A percentile compares a stretch with the other conserved stretches of the same genome.
These are phyloP conservation scores for Aulostomus chinensis DNA, from an alignment of 2,797 vertebrate species.

Conservation along the genomic window DNA sequence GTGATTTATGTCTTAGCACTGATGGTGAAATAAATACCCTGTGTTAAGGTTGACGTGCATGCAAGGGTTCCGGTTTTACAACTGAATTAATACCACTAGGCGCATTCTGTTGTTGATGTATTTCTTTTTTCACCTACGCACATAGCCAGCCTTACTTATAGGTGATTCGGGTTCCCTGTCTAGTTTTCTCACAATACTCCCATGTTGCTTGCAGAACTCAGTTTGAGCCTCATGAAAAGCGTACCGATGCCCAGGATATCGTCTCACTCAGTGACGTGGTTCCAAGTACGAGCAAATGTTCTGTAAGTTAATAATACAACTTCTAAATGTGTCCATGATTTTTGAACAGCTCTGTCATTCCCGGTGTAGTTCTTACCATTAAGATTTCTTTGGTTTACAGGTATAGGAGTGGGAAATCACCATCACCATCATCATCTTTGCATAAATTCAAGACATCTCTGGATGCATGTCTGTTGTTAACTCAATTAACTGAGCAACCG, in stretches of 20 bases:
- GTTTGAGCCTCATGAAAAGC: constrained; percentile 49
- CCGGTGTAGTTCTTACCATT: constrained; percentile 69
- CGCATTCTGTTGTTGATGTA: no score
- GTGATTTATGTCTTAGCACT: no score
- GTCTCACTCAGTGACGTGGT: constrained; percentile 72
- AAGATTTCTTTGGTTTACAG: constrained; percentile 75
- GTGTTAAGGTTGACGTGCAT: no score
- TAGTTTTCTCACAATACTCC: background rate
- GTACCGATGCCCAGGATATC: constrained; percentile 42
- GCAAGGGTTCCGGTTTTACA: no score
- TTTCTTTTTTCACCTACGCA: no score
- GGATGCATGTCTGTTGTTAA: no score
- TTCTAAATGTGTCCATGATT: background rate
- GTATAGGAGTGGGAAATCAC: constrained; percentile 26
- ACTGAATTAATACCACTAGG: no score
- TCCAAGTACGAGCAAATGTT: constrained; percentile 72
- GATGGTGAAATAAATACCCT: no score
- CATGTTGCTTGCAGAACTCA: constrained; percentile 52
- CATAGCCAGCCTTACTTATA: no score
- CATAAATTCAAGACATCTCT: no score
- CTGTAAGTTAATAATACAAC: constrained; percentile 75
- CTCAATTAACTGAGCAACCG: no score
- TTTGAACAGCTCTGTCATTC: constrained; percentile 34
- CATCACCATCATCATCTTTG: no score
- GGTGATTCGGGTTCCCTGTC: background rate